Percentiles rank a stretch among this genome's conserved stretches.
phyloP scores from a whole-genome alignment of 2,888 invertebrate genomes.

The Sussaba pulchella region DNA sequence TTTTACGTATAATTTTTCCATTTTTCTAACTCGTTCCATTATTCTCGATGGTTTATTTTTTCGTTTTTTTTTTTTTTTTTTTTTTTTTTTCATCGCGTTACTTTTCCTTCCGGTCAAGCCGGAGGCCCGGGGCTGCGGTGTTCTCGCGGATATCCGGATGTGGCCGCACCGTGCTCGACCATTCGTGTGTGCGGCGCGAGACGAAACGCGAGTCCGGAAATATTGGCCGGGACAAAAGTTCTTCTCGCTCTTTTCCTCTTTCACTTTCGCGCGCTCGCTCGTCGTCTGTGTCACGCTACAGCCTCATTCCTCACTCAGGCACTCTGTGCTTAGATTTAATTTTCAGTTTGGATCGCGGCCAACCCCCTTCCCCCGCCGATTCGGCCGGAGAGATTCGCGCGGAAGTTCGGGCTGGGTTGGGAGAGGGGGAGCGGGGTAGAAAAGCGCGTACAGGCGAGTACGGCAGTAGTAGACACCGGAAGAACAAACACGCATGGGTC shows the following conservation, averaged over 20 bases:
- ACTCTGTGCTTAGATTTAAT: conserved; percentile 75
- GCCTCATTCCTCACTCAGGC: conserved; percentile 52
- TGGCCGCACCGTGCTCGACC: conserved; percentile 12
- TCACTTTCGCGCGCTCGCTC: conserved; percentile 38
- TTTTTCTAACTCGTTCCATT: conserved; percentile 12
- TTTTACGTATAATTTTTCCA: conserved; percentile 3
- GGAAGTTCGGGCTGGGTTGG: too few relatives aligned
- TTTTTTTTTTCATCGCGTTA: conserved; percentile 21
- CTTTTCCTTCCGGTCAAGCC: conserved; percentile 56
- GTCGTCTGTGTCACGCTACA: conserved; percentile 55
- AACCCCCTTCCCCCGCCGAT: conserved; percentile 35
- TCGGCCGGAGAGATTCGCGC: background rate
- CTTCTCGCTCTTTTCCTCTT: conserved; percentile 4
- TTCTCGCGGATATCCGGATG: conserved; percentile 36
- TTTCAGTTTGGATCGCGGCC: conserved; percentile 75
- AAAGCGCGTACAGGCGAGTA: conserved; percentile 44
- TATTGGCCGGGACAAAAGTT: conserved; percentile 65
- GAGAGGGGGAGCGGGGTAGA: too few relatives aligned
- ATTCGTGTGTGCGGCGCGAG: conserved; percentile 18
- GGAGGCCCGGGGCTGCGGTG: background rate
- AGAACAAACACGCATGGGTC: conserved; percentile 61
- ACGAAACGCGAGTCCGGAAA: conserved; percentile 57
- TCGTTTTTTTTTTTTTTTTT: conserved; percentile 33
- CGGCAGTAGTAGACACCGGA: conserved; percentile 50
- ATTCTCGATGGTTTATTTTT: background rate